Conservation (phyloP, 2,797 vertebrate genomes). For the Melanotaenia maccullochi region DNA sequence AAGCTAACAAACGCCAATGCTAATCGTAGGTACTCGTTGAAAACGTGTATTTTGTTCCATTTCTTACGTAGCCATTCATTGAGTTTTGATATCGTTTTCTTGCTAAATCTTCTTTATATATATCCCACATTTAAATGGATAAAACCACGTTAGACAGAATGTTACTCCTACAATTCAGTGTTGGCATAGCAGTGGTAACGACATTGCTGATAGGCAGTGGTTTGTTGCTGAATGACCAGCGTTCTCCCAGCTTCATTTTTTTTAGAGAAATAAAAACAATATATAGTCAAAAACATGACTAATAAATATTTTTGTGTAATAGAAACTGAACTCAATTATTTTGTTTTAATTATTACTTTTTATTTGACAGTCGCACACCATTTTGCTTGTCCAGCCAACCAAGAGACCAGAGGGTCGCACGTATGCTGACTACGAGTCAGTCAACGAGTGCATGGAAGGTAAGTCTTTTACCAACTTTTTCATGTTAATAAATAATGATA, state of each 20-base stretch:
- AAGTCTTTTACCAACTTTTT: slow-evolving; percentile 7
- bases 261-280: not conserved
- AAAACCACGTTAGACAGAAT: not conserved
- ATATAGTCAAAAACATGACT: not conserved
- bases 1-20: slow-evolving; percentile 57
- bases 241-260: slow-evolving; percentile 1
- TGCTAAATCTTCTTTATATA: accelerated
- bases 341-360: slow-evolving; percentile 21
- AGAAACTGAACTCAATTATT: not conserved
- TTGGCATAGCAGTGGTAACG: not conserved
- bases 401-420: slow-evolving; percentile 99
- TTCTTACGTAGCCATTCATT: not conserved
- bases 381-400: slow-evolving; percentile 96
- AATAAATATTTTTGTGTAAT: not conserved
- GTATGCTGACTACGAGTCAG: slow-evolving; percentile 98
- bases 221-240: not conserved
- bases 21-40: slow-evolving; percentile 29
- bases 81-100: accelerated
- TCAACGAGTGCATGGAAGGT: slow-evolving; percentile 99
- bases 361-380: slow-evolving; percentile 92
- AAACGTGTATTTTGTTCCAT: not conserved
- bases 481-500: not conserved
- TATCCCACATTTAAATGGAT: too few species aligned
- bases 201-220: not conserved
- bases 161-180: not conserved